Percentiles rank a stretch among this genome's conserved stretches.
phyloP scores from a whole-genome alignment of 2,797 vertebrate species.

The Thamnophis elegans region DNA sequence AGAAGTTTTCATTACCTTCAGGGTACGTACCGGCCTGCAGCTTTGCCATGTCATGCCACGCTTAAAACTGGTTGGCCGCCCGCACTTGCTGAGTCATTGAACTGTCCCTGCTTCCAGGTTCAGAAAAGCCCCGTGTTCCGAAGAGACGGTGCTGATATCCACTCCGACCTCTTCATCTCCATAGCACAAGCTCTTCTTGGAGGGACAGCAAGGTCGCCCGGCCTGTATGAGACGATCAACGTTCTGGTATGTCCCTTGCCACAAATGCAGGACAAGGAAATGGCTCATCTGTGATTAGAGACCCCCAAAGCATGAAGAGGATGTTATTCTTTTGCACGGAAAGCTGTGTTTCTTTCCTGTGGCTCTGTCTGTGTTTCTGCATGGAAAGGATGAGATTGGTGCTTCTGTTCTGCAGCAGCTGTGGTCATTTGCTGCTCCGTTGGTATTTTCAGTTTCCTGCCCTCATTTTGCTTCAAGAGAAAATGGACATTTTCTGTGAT shows the following conservation, averaged over 20 bases:
- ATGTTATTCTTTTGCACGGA: neutral
- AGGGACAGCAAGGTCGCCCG: slow-evolving; percentile 86
- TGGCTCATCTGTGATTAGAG: neutral
- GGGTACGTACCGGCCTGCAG: slow-evolving; percentile 71
- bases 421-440: neutral
- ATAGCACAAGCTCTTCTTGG: slow-evolving; percentile 94
- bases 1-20: slow-evolving; percentile 95
- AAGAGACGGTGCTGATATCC: slow-evolving; percentile 91
- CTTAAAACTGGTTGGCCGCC: neutral
- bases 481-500: neutral
- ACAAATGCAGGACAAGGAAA: neutral
- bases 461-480: neutral
- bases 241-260: slow-evolving; percentile 76
- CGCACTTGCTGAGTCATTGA: neutral
- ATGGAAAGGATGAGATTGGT: neutral
- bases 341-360: neutral
- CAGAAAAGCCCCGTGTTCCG: slow-evolving; percentile 91
- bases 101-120: slow-evolving; percentile 75
- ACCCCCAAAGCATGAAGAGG: neutral
- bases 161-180: slow-evolving; percentile 88
- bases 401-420: neutral
- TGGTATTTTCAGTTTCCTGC: neutral
- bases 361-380: too few species aligned
- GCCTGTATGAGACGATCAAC: slow-evolving; percentile 90
- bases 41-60: rapidly evolving